Evolutionary conservation across 2,113 vertebrate genomes (phyloP).

Genomic region (Corythornis vintsioides): DNA sequence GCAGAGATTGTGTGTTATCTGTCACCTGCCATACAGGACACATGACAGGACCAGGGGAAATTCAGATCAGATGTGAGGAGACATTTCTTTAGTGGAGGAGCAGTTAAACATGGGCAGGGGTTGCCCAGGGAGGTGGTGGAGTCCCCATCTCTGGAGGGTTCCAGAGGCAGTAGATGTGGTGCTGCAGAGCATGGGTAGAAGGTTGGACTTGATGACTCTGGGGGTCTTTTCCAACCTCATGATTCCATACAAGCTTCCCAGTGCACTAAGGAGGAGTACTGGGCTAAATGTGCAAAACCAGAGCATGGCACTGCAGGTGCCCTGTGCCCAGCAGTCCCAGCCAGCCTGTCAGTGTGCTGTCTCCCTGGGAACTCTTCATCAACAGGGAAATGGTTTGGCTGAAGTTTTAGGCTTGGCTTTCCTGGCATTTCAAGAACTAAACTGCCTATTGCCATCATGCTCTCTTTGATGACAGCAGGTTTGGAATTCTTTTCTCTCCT

Average conservation of each 20-base stretch:
- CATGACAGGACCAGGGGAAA: too few relatives aligned
- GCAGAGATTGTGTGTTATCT: neutral
- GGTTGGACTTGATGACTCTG: too few relatives aligned
- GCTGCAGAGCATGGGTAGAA: too few relatives aligned
- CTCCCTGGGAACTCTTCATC: neutral
- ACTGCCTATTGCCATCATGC: neutral
- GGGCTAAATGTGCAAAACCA: neutral
- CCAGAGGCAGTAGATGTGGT: too few relatives aligned
- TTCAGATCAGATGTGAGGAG: too few relatives aligned
- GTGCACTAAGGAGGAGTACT: neutral
- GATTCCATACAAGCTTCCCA: neutral
- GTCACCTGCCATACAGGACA: neutral
- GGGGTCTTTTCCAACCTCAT: too few relatives aligned
- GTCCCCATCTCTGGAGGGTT: too few relatives aligned
- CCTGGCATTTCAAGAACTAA: neutral
- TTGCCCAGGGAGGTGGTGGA: too few relatives aligned
- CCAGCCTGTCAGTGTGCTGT: accelerated
- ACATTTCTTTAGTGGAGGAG: too few relatives aligned
- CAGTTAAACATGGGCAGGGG: too few relatives aligned
- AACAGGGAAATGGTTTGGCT: neutral
- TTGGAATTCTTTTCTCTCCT: neutral
- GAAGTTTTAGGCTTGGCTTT: neutral
- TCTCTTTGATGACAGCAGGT: neutral
- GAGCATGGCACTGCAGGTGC: neutral
- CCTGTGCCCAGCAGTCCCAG: neutral